Evolutionary conservation across 92 coral and sea anemone species (phyloP).

Genomic region (Desmophyllum pertusum): DNA sequence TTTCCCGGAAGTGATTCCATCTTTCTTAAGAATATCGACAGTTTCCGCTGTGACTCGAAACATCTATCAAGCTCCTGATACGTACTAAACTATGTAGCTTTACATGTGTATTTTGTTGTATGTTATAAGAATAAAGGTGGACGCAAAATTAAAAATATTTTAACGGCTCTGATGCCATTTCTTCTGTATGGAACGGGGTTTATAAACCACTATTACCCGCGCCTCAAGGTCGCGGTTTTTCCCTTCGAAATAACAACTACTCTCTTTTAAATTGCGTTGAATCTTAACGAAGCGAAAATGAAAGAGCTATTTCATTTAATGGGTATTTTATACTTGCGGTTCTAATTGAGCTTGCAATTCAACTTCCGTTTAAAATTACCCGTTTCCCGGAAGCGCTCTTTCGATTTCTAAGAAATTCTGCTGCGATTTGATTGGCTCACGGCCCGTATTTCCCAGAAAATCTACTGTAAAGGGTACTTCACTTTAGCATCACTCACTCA

Average conservation of each 20-base stretch:
- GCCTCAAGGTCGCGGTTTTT: too few relatives aligned
- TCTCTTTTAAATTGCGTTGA: neutral
- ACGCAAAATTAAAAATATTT: neutral
- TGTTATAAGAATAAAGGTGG: neutral
- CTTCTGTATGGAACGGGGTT: too few relatives aligned
- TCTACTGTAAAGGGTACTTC: too few relatives aligned
- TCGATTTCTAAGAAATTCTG: constrained; percentile 20
- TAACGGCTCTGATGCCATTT: neutral
- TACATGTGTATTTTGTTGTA: neutral
- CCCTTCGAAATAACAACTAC: too few relatives aligned
- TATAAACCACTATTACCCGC: too few relatives aligned
- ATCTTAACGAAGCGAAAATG: neutral
- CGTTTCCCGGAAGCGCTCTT: constrained; percentile 1
- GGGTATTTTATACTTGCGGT: neutral
- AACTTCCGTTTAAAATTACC: neutral
- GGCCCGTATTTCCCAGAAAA: neutral
- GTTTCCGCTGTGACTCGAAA: neutral
- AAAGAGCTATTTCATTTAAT: neutral
- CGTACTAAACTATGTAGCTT: too few relatives aligned
- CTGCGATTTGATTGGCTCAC: constrained; percentile 24
- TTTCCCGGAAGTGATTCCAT: neutral
- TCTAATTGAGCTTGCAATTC: neutral
- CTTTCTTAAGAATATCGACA: neutral
- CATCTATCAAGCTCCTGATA: neutral
- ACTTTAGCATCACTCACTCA: neutral